Evolutionary conservation across 2,888 invertebrate genomes (phyloP).

Genomic region (Ormyrus labotus): DNA sequence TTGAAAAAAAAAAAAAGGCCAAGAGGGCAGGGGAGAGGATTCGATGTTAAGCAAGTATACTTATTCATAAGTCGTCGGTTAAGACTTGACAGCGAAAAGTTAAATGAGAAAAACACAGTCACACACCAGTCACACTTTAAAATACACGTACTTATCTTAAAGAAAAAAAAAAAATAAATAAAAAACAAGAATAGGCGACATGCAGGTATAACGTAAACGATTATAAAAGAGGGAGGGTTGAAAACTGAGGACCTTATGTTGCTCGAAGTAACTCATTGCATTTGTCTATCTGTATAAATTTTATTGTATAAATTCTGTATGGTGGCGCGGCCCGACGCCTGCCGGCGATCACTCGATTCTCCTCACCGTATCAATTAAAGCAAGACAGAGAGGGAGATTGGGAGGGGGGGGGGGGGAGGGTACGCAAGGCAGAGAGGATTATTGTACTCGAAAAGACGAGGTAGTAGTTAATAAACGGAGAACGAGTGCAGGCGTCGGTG

Average conservation of each 20-base stretch:
- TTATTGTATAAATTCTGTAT: conserved; percentile 71
- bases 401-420: background rate
- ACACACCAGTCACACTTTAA: conserved; percentile 56
- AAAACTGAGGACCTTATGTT: conserved; percentile 67
- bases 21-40: conserved; percentile 5
- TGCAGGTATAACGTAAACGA: conserved; percentile 59
- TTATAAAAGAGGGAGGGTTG: conserved; percentile 32
- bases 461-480: no score
- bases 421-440: background rate
- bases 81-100: conserved; percentile 68
- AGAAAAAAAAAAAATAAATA: conserved; percentile 46
- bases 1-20: conserved; percentile 19
- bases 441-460: conserved; percentile 4
- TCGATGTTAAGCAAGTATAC: conserved; percentile 53
- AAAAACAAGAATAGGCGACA: conserved; percentile 57
- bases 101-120: conserved; percentile 62
- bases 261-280: conserved; percentile 67
- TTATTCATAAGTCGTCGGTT: conserved; percentile 65
- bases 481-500: conserved; percentile 55
- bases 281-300: conserved; percentile 70
- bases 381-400: background rate
- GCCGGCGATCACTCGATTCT: conserved; percentile 33
- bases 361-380: conserved; percentile 11
- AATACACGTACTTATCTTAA: conserved; percentile 60
- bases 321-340: conserved; percentile 39